Percentiles rank a stretch among this genome's conserved stretches.
These are phyloP conservation scores for Brachionus manjavacas DNA, from an alignment of 1,140 invertebrate species.

Conservation along the genomic window DNA sequence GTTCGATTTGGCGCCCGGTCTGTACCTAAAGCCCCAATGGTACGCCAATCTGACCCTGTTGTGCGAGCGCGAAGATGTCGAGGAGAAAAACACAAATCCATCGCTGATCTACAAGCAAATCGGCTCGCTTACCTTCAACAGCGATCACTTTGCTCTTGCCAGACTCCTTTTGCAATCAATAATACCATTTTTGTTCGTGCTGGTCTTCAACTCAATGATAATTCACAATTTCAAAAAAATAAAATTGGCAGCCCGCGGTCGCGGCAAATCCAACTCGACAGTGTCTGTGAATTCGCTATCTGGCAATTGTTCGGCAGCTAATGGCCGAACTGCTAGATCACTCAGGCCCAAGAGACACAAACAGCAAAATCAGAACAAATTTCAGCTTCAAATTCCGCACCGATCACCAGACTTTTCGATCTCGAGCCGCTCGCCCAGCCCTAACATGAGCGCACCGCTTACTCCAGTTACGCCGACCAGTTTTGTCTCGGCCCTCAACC, in stretches of 20 bases:
- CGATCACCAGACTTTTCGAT: constrained; percentile 3
- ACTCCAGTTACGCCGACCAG: constrained; percentile 27
- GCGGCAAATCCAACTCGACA: constrained; percentile 8
- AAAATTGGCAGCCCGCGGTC: not conserved
- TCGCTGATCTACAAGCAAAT: not conserved
- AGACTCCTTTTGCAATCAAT: constrained; percentile 19
- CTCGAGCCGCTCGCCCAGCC: constrained; percentile 27
- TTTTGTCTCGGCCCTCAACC: constrained; percentile 20
- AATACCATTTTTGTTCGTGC: constrained; percentile 20
- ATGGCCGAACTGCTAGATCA: not conserved
- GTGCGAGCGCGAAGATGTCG: constrained; percentile 23
- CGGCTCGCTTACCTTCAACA: constrained; percentile 9
- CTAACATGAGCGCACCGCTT: not conserved
- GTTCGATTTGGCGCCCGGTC: constrained; percentile 36
- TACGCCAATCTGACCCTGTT: constrained; percentile 33
- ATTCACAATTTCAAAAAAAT: constrained; percentile 35
- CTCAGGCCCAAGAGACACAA: not conserved
- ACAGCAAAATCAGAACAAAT: not conserved
- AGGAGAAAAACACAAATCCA: not conserved
- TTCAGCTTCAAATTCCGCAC: constrained; percentile 2
- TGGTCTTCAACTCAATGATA: constrained; percentile 30
- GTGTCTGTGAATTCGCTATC: not conserved
- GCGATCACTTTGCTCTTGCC: not conserved
- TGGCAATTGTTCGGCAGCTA: not conserved
- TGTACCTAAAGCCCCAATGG: constrained; percentile 37